These are phyloP conservation scores for Rutilus rutilus DNA, from an alignment of 2,113 vertebrate species.

Conservation along the genomic window DNA sequence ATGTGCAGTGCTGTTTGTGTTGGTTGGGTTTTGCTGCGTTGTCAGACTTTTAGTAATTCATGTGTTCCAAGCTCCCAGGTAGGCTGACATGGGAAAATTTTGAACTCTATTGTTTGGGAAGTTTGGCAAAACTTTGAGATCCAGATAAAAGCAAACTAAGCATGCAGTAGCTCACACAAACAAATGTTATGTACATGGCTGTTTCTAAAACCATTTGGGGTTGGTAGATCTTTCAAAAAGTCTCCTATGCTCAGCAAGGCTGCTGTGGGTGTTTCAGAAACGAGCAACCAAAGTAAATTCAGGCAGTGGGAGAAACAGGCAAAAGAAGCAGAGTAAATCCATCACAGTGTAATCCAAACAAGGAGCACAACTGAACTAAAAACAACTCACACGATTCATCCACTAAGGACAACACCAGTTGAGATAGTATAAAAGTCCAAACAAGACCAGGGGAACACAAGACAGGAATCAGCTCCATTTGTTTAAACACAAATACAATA, in stretches of 20 bases:
- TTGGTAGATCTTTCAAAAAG: background rate
- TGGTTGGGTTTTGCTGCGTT: background rate
- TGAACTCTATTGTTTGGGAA: background rate
- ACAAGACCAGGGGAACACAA: no score
- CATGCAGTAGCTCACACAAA: background rate
- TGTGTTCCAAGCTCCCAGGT: background rate
- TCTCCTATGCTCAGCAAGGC: background rate
- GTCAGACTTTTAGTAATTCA: background rate
- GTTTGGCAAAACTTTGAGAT: background rate
- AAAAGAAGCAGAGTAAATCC: no score
- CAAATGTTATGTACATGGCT: background rate
- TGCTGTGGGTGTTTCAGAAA: no score
- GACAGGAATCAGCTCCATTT: no score
- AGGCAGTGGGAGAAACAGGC: no score
- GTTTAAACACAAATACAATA: no score
- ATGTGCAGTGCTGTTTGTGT: background rate
- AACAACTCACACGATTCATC: no score
- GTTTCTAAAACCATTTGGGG: background rate
- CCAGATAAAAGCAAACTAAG: background rate
- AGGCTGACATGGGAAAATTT: background rate
- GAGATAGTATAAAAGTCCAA: no score
- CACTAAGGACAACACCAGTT: no score
- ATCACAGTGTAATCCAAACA: no score
- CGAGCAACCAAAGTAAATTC: no score
- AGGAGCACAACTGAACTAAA: no score